Evolutionary conservation across 2,888 invertebrate genomes (phyloP), one percentile per base, ranked within the genome.

Genomic region (Eupeodes latifasciatus): DNA sequence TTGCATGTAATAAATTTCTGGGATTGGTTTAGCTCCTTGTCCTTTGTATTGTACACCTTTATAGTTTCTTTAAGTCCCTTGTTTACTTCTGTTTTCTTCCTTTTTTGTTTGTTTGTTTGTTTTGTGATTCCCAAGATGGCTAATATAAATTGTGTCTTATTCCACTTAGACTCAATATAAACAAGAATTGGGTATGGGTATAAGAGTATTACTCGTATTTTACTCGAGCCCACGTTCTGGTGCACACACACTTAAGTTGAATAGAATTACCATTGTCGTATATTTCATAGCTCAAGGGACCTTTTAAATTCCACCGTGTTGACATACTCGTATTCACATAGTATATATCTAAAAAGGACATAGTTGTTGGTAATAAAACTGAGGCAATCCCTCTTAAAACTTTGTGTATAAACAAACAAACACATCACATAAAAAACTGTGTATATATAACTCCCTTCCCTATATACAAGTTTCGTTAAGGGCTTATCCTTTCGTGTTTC

Each of bases 271-370:
- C 34, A 34, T 27, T 59, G 59, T 59, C 59, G 59, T 64, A 64
- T 5, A 64, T 64, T 64, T 14, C 19, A 19, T 64, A 12, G 16
- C 27, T 66, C 47, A 27, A 47, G 47, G 66, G 66, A 66, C 66
- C 66, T 47, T 66, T 66, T 66, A 66, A 47, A 66, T 49, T 66
- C 27, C 66, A 47, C 66, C 44, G 27, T 66, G 19, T 66, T 40
- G 40, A 40, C 40, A 40, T 5, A 40, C 40, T 40, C 5, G 40
- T 40, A 4, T 40, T 5, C 40, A 40, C 0, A 40, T 40, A 40
- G 3, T 11, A 10, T 12, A 59, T 27, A 49, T 66, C 40, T 5
- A 4, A 47, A 40, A 7, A 19, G 47, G 16, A 66, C 47, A 66
- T 27, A 27, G 27, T 27, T 27, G 66, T 66, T 49, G 47, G 66